Conservation (phyloP, 1,140 invertebrate genomes). For the Cherax quadricarinatus region DNA sequence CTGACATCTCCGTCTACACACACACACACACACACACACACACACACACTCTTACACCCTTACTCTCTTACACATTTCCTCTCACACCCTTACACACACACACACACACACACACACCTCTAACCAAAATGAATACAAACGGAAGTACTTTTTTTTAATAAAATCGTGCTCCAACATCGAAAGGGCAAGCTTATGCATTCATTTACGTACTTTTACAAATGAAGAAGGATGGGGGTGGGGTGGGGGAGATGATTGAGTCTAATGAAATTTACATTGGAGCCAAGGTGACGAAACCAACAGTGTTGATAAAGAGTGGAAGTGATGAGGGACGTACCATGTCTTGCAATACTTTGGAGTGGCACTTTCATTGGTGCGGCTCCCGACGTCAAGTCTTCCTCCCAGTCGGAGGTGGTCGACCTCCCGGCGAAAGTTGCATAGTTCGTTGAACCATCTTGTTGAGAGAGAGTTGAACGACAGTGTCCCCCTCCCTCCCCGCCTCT, state of each 20-base stretch:
- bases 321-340: not conserved
- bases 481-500: not conserved
- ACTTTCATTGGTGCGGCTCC: not conserved
- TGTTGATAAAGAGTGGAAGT: not conserved
- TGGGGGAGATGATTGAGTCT: too few relatives aligned
- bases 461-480: not conserved
- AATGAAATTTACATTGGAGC: conserved; percentile 25
- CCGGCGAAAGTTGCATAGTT: conserved; percentile 49
- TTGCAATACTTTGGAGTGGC: not conserved
- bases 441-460: conserved; percentile 38
- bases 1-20: too few relatives aligned
- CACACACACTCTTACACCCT: too few relatives aligned
- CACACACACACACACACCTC: too few relatives aligned
- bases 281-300: not conserved
- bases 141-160: too few relatives aligned
- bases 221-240: not conserved
- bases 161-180: too few relatives aligned
- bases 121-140: too few relatives aligned
- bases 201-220: not conserved
- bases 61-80: too few relatives aligned
- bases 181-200: too few relatives aligned
- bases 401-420: conserved; percentile 44
- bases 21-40: too few relatives aligned
- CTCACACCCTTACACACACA: too few relatives aligned
- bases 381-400: not conserved